Evolutionary conservation across 2,797 vertebrate genomes (phyloP).

Genomic region (Apodemus agrarius): DNA sequence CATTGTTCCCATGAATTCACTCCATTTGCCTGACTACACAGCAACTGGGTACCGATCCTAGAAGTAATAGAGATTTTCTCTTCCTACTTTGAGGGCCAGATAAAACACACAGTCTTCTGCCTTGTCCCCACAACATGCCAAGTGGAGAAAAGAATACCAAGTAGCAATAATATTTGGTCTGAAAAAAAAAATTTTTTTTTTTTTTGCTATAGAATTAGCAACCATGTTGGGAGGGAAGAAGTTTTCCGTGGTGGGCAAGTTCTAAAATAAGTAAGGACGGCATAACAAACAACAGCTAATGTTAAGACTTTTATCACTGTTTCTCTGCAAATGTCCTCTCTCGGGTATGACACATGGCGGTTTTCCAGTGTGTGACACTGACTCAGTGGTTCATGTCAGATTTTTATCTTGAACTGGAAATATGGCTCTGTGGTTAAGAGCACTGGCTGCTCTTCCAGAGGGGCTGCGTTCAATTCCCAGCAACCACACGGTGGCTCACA

Average conservation of each 20-base stretch:
- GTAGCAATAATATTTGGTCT: not conserved
- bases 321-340: conserved; percentile 25
- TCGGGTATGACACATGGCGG: not conserved
- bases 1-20: not conserved
- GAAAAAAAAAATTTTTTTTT: not conserved
- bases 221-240: not conserved
- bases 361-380: conserved; percentile 21
- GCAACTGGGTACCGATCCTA: not conserved
- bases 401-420: not conserved
- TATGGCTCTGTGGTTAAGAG: not conserved
- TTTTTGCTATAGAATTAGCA: not conserved
- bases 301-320: not conserved
- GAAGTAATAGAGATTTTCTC: not conserved
- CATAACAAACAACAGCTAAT: not conserved
- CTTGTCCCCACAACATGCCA: not conserved
- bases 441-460: not conserved
- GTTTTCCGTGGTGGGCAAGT: not conserved
- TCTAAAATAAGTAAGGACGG: not conserved
- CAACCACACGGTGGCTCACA: not conserved
- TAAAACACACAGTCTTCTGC: not conserved
- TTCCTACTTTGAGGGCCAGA: not conserved
- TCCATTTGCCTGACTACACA: not conserved
- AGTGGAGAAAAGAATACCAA: not conserved
- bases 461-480: not conserved
- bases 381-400: conserved; percentile 40